A percentile compares a stretch with the other conserved stretches of the same genome.
Conservation (phyloP, 2,113 vertebrate species). For the Dicentrarchus labrax region DNA sequence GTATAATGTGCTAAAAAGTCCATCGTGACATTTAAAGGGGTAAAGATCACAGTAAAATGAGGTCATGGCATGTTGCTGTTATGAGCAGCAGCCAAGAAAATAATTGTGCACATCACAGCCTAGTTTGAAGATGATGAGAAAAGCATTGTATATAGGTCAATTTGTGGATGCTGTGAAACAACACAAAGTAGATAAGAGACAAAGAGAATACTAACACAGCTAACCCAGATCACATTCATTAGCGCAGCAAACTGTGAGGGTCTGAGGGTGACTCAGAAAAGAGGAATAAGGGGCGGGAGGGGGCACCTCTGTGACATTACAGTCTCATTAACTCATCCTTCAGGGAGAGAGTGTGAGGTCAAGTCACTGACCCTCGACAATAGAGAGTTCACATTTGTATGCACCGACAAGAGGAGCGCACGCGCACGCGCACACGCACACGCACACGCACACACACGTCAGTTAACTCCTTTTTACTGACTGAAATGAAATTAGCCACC, state of each 20-base stretch:
- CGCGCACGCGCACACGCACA: too few species aligned
- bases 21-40: slow-evolving; percentile 20
- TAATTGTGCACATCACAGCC: slow-evolving; percentile 38
- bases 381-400: slow-evolving; percentile 15
- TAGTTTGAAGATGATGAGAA: slow-evolving; percentile 4
- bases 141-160: slow-evolving; percentile 47
- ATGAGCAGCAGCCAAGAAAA: slow-evolving; percentile 25
- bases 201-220: slow-evolving; percentile 42
- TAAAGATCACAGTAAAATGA: slow-evolving; percentile 13
- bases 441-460: not conserved
- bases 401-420: slow-evolving; percentile 2
- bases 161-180: slow-evolving; percentile 46
- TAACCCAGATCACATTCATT: slow-evolving; percentile 55
- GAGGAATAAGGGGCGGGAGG: slow-evolving; percentile 2
- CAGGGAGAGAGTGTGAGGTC: slow-evolving; percentile 40
- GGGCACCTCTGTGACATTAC: slow-evolving; percentile 48
- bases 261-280: slow-evolving; percentile 36
- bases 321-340: slow-evolving; percentile 60
- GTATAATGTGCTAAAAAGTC: not conserved
- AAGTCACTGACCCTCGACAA: slow-evolving; percentile 26
- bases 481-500: slow-evolving; percentile 3
- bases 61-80: not conserved
- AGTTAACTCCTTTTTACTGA: slow-evolving; percentile 1
- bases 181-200: slow-evolving; percentile 45
- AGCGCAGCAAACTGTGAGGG: slow-evolving; percentile 42